Evolutionary conservation across 2,797 vertebrate genomes (phyloP), one percentile per base, ranked within the genome.

Genomic region (Manis crassicaudata): DNA sequence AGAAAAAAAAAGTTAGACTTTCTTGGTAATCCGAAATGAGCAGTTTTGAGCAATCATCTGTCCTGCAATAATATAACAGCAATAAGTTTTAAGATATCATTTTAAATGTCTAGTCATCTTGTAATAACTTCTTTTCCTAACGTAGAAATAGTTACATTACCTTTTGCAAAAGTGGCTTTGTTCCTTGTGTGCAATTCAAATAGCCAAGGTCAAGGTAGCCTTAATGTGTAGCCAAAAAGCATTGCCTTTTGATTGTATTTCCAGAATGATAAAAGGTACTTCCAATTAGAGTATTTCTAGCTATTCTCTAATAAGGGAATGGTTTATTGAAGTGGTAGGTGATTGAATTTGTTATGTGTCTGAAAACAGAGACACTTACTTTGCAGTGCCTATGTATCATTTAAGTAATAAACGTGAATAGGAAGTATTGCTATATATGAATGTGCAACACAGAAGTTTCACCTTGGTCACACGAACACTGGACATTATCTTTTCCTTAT

Each of bases 221-320:
- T 94, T 94, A 84, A 60, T 67, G 2, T 35, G 56, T 76, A 68
- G 68, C n/a, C 76, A 76, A 81, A 54, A 88, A 88, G 70, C 23
- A 37, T 79, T 81, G 54, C 10, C 23, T 94, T 83, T 96, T 92
- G 79, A 84, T 52, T 70, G 13, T 68, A 23, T 95, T 94, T 86
- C 35, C 35, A 94, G 73, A 80, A 60, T 83, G 56, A 62, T 85
- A 40, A 8, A 56, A 89, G 72, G 43, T 52, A 76, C 21, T 82
- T 92, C 13, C 2, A 23, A 79, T 35, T 37, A 91, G 52, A 75
- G 60, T 77, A 43, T 88, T 77, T 73, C 29, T 76, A 63, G 62
- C 46, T 83, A 27, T 83, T 87, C 20, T 43, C 13, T 89, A 54
- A 7, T 84, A 80, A 58, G 79, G 40, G 43, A 92, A 67, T 79